phyloP scores from a whole-genome alignment of 2,888 invertebrate species.

The Tinea semifulvella region DNA sequence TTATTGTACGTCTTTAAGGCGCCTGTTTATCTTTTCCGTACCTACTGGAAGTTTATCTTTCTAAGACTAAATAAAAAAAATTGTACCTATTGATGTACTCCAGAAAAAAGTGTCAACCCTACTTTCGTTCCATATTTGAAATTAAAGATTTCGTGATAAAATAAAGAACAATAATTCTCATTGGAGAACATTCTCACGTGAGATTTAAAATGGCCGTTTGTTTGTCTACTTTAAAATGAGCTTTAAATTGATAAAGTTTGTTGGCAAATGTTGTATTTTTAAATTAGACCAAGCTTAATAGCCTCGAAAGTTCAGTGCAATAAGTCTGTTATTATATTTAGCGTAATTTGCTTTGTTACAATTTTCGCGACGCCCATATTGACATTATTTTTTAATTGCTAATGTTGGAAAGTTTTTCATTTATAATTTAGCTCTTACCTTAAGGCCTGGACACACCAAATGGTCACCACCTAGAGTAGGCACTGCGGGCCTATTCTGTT shows the following conservation, averaged over 20 bases:
- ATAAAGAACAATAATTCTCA: conserved; percentile 6
- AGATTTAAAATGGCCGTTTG: background rate
- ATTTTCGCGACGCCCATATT: background rate
- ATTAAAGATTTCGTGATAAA: conserved; percentile 32
- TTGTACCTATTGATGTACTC: too few species aligned
- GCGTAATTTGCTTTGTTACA: conserved; percentile 6
- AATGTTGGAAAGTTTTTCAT: conserved; percentile 8
- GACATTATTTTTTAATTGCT: conserved; percentile 6
- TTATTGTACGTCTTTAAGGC: too few species aligned
- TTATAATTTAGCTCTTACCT: background rate
- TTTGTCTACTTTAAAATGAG: background rate
- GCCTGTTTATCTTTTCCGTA: too few species aligned
- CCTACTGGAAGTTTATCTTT: too few species aligned
- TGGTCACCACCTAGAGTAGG: too few species aligned
- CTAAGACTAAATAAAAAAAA: too few species aligned
- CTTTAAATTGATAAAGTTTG: background rate
- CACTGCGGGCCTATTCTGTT: too few species aligned
- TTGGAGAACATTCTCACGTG: background rate
- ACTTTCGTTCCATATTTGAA: conserved; percentile 36
- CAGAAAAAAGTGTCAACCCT: too few species aligned
- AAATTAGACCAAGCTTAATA: background rate
- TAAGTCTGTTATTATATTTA: conserved; percentile 9
- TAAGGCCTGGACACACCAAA: too few species aligned
- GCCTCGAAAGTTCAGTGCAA: conserved; percentile 3
- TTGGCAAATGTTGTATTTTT: background rate